A percentile compares a stretch with the other conserved stretches of the same genome.
phyloP scores from a whole-genome alignment of 1,140 invertebrate genomes.

The Drosophila cardini region DNA sequence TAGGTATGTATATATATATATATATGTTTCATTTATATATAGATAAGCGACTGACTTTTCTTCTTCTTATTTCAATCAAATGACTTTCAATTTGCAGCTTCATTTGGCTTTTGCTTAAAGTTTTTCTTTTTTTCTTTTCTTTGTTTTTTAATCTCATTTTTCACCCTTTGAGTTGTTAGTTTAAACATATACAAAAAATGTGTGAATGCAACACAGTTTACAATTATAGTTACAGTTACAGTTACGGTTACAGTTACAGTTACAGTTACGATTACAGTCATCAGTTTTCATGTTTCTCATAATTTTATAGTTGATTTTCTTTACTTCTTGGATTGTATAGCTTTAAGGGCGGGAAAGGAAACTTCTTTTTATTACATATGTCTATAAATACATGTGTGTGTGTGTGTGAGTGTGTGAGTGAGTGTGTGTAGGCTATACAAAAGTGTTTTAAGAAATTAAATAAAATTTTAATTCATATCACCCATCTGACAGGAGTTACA shows the following conservation, averaged over 20 bases:
- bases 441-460: constrained; percentile 62
- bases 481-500: constrained; percentile 84
- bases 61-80: constrained; percentile 20
- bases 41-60: constrained; percentile 42
- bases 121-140: neutral
- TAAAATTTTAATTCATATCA: constrained; percentile 73
- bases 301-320: constrained; percentile 17
- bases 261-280: constrained; percentile 58
- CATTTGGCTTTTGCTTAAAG: neutral
- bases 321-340: constrained; percentile 41
- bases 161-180: constrained; percentile 38
- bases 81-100: constrained; percentile 30
- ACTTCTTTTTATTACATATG: constrained; percentile 26
- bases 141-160: constrained; percentile 10
- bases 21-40: constrained; percentile 48
- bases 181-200: constrained; percentile 47
- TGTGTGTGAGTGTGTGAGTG: constrained; percentile 20
- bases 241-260: constrained; percentile 37
- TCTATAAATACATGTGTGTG: constrained; percentile 46
- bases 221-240: constrained; percentile 50
- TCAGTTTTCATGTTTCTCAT: constrained; percentile 51
- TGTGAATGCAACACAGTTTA: constrained; percentile 58
- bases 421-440: constrained; percentile 57
- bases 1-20: constrained; percentile 37
- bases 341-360: constrained; percentile 17